These are phyloP conservation scores for Pseudorasbora parva DNA, from an alignment of 2,113 vertebrate genomes.

Conservation along the genomic window DNA sequence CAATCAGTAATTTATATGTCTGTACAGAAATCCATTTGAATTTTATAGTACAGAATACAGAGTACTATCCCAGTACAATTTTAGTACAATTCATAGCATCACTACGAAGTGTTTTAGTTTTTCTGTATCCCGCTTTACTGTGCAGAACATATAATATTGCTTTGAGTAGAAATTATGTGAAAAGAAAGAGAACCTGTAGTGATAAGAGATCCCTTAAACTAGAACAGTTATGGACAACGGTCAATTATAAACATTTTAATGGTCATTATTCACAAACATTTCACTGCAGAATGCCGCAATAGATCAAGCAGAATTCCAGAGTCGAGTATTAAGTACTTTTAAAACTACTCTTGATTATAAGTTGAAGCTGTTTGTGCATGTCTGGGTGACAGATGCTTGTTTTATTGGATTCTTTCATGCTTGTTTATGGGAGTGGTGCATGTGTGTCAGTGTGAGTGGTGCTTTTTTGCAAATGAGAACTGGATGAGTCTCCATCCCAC, in stretches of 20 bases:
- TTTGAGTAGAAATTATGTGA: not conserved
- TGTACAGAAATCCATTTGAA: not conserved
- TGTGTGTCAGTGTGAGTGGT: conserved; percentile 4
- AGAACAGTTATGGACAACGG: not conserved
- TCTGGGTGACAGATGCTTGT: conserved; percentile 37
- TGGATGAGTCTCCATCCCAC: conserved; percentile 63
- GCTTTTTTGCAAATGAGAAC: conserved; percentile 22
- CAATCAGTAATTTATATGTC: not conserved
- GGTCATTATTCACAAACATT: not conserved
- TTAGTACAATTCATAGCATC: not conserved
- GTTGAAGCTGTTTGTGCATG: conserved; percentile 18
- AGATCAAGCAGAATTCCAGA: not conserved
- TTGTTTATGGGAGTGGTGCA: conserved; percentile 39
- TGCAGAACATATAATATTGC: not conserved
- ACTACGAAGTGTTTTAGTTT: not conserved
- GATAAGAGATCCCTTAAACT: not conserved
- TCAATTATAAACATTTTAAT: not conserved
- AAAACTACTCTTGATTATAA: not conserved
- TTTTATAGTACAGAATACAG: too few species aligned
- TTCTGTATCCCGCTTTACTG: not conserved
- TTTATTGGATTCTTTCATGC: conserved; percentile 34
- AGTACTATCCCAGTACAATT: too few species aligned
- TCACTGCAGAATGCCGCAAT: not conserved
- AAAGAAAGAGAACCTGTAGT: not conserved
- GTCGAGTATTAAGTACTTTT: not conserved